A percentile compares a stretch with the other conserved stretches of the same genome.
Conservation (phyloP, 2,888 invertebrate species). For the Oligia latruncula region DNA sequence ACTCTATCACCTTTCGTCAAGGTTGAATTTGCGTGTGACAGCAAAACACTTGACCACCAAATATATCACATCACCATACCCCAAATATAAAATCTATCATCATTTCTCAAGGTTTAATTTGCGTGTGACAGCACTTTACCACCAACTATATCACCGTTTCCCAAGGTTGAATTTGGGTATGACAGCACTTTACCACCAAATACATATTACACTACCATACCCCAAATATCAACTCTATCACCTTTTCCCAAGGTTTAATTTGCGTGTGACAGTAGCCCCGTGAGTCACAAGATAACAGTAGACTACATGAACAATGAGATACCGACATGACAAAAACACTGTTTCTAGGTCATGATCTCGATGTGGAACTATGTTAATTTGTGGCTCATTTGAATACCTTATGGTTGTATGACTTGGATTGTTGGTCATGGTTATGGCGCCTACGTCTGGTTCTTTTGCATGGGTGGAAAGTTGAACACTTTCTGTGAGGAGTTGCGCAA, state of each 20-base stretch:
- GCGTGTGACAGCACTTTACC: not conserved
- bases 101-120: not conserved
- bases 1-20: not conserved
- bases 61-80: not conserved
- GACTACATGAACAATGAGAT: slow-evolving; percentile 57
- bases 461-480: not conserved
- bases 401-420: slow-evolving; percentile 7
- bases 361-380: slow-evolving; percentile 54
- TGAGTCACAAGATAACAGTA: slow-evolving; percentile 65
- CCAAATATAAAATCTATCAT: slow-evolving; percentile 6
- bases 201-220: not conserved
- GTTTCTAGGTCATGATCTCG: slow-evolving; percentile 62
- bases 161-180: slow-evolving; percentile 3
- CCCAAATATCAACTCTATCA: slow-evolving; percentile 24
- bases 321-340: slow-evolving; percentile 54
- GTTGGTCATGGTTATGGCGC: slow-evolving; percentile 41
- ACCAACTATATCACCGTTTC: not conserved
- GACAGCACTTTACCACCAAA: not conserved
- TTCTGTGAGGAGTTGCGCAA: not conserved
- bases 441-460: slow-evolving; percentile 16
- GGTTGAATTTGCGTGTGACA: slow-evolving; percentile 8
- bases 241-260: slow-evolving; percentile 18
- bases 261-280: slow-evolving; percentile 21
- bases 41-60: not conserved
- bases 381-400: slow-evolving; percentile 44